Evolutionary conservation across 2,113 vertebrate genomes (phyloP).

Genomic region (Neoarius graeffei): DNA sequence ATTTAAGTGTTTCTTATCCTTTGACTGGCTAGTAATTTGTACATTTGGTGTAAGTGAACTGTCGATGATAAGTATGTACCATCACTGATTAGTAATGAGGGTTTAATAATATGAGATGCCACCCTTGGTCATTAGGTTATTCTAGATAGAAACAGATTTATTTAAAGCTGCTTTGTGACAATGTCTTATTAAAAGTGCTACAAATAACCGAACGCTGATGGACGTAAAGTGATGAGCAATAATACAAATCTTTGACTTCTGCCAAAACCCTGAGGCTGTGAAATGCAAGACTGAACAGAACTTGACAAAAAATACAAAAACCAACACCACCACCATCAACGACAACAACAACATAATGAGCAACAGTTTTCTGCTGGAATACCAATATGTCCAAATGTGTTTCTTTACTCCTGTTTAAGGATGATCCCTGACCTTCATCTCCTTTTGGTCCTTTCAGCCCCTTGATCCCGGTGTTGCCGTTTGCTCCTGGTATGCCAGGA

Average conservation of each 20-base stretch:
- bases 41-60: no score
- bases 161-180: no score
- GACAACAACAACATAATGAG: neutral
- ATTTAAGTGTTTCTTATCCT: no score
- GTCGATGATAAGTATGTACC: no score
- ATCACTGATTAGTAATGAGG: no score
- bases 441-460: slow-evolving; percentile 41
- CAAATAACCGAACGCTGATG: neutral
- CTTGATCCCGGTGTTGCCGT: neutral
- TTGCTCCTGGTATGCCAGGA: slow-evolving; percentile 3
- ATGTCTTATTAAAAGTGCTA: neutral
- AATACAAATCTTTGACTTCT: neutral
- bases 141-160: no score
- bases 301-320: neutral
- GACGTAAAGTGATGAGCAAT: neutral
- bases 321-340: no score
- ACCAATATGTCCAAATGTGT: neutral
- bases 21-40: no score
- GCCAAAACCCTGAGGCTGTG: neutral
- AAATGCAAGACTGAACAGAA: neutral
- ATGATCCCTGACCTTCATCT: slow-evolving; percentile 36
- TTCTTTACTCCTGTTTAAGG: neutral
- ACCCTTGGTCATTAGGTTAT: no score
- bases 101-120: no score
- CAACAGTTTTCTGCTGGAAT: neutral